phyloP scores from a whole-genome alignment of 1,140 invertebrate species.

The Danaus melanippus region DNA sequence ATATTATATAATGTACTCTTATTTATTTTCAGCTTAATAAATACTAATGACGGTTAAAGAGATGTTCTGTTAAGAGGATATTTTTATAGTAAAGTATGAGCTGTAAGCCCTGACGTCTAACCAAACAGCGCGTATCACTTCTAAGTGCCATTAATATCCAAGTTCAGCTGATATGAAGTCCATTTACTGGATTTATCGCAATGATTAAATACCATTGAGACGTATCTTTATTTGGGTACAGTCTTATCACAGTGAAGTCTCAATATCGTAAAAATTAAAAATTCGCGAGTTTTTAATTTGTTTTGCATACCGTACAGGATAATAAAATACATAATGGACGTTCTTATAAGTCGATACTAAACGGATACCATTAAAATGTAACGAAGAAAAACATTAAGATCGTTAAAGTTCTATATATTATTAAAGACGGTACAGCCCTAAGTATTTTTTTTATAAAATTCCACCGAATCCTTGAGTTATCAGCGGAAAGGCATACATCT shows the following conservation, averaged over 20 bases:
- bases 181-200: conserved; percentile 10
- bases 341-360: not conserved
- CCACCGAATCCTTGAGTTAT: conserved; percentile 59
- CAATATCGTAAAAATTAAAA: too few relatives aligned
- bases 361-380: not conserved
- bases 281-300: conserved; percentile 8
- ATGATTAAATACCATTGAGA: conserved; percentile 12
- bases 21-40: too few relatives aligned
- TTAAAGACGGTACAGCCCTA: conserved; percentile 30
- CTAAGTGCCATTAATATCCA: conserved; percentile 1
- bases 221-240: conserved; percentile 10
- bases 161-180: conserved; percentile 3
- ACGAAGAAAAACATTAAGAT: not conserved
- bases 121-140: not conserved
- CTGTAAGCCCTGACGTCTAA: not conserved
- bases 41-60: too few relatives aligned
- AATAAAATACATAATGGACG: conserved; percentile 4
- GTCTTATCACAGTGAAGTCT: conserved; percentile 3
- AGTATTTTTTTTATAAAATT: conserved; percentile 35
- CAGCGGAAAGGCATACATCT: conserved; percentile 64
- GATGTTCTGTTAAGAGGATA: not conserved
- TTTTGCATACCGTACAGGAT: conserved; percentile 5
- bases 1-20: too few relatives aligned
- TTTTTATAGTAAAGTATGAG: not conserved
- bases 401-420: not conserved